Evolutionary conservation across 2,888 invertebrate species (phyloP).

Genomic region (Dasysyrphus albostriatus): DNA sequence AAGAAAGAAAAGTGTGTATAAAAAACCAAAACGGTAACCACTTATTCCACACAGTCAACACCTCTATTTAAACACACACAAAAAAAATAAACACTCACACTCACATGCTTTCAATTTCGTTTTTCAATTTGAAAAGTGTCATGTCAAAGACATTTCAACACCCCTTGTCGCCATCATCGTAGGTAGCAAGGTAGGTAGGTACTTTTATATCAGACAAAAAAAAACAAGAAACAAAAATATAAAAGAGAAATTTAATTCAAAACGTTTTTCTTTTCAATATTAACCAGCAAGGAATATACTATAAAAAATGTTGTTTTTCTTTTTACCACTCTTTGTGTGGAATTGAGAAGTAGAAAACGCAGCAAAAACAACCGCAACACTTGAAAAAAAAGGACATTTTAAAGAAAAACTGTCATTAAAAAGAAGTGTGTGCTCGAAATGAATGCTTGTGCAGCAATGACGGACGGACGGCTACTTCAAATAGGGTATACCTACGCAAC

Average conservation of each 20-base stretch:
- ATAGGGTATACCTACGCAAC: neutral
- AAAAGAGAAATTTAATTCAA: constrained; percentile 25
- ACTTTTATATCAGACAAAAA: constrained; percentile 40
- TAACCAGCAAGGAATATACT: neutral
- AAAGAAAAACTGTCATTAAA: constrained; percentile 44
- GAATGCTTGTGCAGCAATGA: neutral
- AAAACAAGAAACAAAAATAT: constrained; percentile 22
- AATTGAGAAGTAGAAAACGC: constrained; percentile 11
- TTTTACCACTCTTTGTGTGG: neutral
- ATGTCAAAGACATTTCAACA: constrained; percentile 65
- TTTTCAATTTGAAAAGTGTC: constrained; percentile 65
- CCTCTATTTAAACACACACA: constrained; percentile 13
- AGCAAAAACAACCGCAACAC: constrained; percentile 38
- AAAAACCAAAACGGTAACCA: constrained; percentile 22
- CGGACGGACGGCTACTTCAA: neutral
- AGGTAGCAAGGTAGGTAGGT: neutral
- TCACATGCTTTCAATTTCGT: constrained; percentile 58
- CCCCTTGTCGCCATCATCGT: constrained; percentile 14
- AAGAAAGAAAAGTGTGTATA: constrained; percentile 1
- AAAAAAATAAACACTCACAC: constrained; percentile 18
- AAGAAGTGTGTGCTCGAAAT: constrained; percentile 8
- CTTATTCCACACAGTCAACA: constrained; percentile 39
- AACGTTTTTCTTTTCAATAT: constrained; percentile 33
- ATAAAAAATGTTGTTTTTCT: constrained; percentile 1
- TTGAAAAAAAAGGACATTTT: constrained; percentile 38